Evolutionary conservation across 1,140 invertebrate species (phyloP).

Genomic region (Cecropterus lyciades): DNA sequence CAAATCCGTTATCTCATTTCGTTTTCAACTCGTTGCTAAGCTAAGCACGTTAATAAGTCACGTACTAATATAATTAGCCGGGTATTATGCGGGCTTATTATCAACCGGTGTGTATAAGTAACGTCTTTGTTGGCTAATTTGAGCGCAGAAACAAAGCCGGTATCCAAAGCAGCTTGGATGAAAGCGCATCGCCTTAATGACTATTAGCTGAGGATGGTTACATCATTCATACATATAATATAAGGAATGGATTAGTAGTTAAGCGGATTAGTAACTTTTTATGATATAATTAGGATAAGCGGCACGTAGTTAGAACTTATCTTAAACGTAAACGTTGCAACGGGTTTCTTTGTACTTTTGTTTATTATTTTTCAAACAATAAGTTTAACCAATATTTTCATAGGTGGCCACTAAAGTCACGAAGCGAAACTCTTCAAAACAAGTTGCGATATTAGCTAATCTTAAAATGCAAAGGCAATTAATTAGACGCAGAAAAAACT

Average conservation of each 20-base stretch:
- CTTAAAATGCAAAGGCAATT: too few species aligned
- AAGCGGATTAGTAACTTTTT: not conserved
- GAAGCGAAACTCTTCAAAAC: too few species aligned
- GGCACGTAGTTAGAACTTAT: too few species aligned
- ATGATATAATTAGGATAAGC: too few species aligned
- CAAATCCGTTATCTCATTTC: not conserved
- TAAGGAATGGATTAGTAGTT: not conserved
- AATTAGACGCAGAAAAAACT: too few species aligned
- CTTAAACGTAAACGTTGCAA: too few species aligned
- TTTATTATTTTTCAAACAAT: too few species aligned
- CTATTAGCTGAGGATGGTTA: not conserved
- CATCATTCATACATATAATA: constrained; percentile 1
- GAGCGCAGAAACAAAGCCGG: not conserved
- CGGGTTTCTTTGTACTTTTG: too few species aligned
- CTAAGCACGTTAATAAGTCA: not conserved
- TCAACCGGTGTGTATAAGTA: not conserved
- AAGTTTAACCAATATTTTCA: too few species aligned
- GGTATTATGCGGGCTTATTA: constrained; percentile 7
- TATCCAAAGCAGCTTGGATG: not conserved
- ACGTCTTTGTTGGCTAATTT: constrained; percentile 5
- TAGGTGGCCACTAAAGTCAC: too few species aligned
- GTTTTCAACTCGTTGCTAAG: not conserved
- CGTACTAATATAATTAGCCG: constrained; percentile 2
- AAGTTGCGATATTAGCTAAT: too few species aligned
- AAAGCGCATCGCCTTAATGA: not conserved